A percentile compares a stretch with the other conserved stretches of the same genome.
These are phyloP conservation scores for Anniella stebbinsi DNA, from an alignment of 2,797 vertebrate genomes.

Conservation along the genomic window DNA sequence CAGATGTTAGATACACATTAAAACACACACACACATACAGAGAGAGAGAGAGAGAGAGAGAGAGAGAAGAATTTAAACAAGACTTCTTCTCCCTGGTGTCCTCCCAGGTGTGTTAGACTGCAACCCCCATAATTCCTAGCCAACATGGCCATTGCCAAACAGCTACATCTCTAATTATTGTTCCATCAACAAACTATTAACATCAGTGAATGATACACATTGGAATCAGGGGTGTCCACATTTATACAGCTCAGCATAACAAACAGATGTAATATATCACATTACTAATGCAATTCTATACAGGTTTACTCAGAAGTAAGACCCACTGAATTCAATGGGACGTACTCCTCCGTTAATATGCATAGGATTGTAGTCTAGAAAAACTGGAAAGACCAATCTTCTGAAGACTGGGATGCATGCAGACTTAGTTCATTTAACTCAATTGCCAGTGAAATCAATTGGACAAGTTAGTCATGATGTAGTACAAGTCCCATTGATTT, in stretches of 20 bases:
- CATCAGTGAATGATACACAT: background rate
- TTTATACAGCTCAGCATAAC: background rate
- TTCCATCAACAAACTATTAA: background rate
- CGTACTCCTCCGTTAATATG: too few relatives aligned
- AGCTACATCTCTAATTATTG: background rate
- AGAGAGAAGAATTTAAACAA: too few relatives aligned
- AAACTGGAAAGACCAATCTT: background rate
- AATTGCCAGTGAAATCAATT: background rate
- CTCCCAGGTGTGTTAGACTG: background rate
- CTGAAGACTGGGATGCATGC: background rate
- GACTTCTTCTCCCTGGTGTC: background rate
- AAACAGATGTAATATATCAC: background rate
- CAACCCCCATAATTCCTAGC: background rate
- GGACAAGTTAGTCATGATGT: background rate
- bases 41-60: too few relatives aligned
- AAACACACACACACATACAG: too few relatives aligned
- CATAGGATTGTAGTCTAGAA: too few relatives aligned
- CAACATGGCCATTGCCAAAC: background rate
- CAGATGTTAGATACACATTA: background rate
- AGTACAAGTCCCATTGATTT: background rate
- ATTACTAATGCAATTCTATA: too few relatives aligned
- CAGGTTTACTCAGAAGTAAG: too few relatives aligned
- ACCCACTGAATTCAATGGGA: too few relatives aligned
- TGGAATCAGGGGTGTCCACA: background rate
- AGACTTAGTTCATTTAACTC: background rate